Percentiles rank a stretch among this genome's conserved stretches.
Conservation (phyloP, 2,797 vertebrate genomes). For the Poeciliopsis presidionis region DNA sequence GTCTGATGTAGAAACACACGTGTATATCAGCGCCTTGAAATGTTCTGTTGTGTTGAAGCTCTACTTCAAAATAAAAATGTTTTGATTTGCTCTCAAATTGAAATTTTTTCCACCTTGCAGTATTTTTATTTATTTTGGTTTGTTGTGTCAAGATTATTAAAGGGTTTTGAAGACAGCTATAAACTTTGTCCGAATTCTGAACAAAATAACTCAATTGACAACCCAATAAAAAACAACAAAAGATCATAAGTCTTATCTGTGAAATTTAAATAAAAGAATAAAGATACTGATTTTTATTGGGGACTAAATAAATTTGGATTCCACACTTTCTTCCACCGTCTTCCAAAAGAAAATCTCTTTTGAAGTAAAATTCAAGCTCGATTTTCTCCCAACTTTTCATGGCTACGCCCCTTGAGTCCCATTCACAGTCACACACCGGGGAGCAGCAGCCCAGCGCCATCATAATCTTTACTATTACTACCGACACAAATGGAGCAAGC, state of each 20-base stretch:
- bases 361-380: constrained; percentile 13
- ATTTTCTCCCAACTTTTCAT: constrained; percentile 13
- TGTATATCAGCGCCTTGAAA: background rate
- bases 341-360: background rate
- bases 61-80: too few species aligned
- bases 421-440: constrained; percentile 48
- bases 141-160: too few species aligned
- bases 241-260: too few species aligned
- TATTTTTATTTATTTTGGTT: too few species aligned
- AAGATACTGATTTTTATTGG: background rate
- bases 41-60: background rate
- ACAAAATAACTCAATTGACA: too few species aligned
- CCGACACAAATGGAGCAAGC: constrained; percentile 47
- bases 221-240: too few species aligned
- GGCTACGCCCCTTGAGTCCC: constrained; percentile 34
- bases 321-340: background rate
- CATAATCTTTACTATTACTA: constrained; percentile 45
- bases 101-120: too few species aligned
- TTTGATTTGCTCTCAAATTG: too few species aligned
- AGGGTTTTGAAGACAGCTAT: too few species aligned
- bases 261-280: too few species aligned
- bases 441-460: constrained; percentile 48
- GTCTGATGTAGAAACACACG: background rate
- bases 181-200: too few species aligned
- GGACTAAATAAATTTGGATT: background rate